phyloP scores from a whole-genome alignment of 1,140 invertebrate species.

The Pomacea maculata region DNA sequence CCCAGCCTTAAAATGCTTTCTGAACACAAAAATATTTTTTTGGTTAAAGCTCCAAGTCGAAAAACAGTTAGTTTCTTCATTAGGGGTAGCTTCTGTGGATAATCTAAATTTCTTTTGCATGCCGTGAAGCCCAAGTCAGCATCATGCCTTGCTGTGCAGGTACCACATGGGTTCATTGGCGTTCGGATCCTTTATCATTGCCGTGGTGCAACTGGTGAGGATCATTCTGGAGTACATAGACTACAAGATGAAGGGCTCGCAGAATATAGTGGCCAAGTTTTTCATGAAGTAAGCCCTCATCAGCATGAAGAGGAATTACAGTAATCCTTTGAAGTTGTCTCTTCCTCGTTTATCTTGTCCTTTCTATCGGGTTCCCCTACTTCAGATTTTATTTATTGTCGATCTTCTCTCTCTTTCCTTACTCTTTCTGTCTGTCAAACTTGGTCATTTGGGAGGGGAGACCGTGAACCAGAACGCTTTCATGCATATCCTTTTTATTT shows the following conservation, averaged over 20 bases:
- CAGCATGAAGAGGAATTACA: not conserved
- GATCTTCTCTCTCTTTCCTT: not conserved
- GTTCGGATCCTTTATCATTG: constrained; percentile 91
- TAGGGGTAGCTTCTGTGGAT: too few species aligned
- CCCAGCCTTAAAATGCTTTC: too few species aligned
- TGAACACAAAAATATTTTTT: too few species aligned
- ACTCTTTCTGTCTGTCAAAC: not conserved
- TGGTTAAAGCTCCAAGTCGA: too few species aligned
- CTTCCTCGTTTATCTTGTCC: too few species aligned
- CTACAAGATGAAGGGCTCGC: constrained; percentile 74
- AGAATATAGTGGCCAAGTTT: constrained; percentile 78
- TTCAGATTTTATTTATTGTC: not conserved
- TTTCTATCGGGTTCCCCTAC: not conserved
- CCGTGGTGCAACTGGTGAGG: constrained; percentile 87
- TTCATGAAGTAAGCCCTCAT: constrained; percentile 75
- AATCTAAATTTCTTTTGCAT: too few species aligned
- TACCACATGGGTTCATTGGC: constrained; percentile 95
- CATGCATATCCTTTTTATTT: too few species aligned
- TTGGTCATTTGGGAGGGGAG: too few species aligned
- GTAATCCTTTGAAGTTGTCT: not conserved
- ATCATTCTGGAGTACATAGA: constrained; percentile 87
- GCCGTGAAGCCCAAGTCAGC: too few species aligned
- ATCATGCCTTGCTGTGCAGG: constrained; percentile 62
- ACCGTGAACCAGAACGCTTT: too few species aligned
- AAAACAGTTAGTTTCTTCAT: too few species aligned